Conservation (phyloP, 1,140 invertebrate species). For the Drosophila fuyamai region DNA sequence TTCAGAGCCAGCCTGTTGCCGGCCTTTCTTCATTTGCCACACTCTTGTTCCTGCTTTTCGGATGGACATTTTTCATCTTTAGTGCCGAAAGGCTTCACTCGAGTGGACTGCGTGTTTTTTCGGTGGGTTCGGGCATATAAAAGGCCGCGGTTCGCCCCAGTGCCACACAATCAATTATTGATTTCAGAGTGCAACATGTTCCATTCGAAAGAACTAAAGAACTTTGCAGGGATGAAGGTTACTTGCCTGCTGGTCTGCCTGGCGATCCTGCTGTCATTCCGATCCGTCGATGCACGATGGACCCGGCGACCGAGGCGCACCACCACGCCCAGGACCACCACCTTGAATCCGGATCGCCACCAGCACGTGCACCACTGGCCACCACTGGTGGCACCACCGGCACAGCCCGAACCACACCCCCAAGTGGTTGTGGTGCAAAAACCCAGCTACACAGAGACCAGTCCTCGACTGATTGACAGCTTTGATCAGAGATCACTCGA, state of each 20-base stretch:
- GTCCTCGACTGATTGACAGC: slow-evolving; percentile 48
- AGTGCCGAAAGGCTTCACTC: slow-evolving; percentile 45
- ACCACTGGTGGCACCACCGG: slow-evolving; percentile 43
- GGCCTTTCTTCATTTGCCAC: slow-evolving; percentile 23
- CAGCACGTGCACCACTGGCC: slow-evolving; percentile 60
- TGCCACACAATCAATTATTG: slow-evolving; percentile 64
- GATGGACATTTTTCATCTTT: slow-evolving; percentile 47
- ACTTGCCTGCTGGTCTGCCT: slow-evolving; percentile 9
- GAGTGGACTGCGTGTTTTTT: slow-evolving; percentile 22
- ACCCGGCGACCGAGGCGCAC: slow-evolving; percentile 42
- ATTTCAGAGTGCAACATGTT: slow-evolving; percentile 36
- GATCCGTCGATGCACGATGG: slow-evolving; percentile 34
- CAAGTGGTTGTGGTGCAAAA: slow-evolving; percentile 1
- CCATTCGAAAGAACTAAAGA: background rate
- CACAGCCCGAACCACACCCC: background rate
- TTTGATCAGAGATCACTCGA: slow-evolving; percentile 56
- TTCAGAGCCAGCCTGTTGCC: slow-evolving; percentile 40
- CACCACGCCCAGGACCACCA: slow-evolving; percentile 40
- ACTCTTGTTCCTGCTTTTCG: slow-evolving; percentile 2
- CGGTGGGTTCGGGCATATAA: slow-evolving; percentile 40
- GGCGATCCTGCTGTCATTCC: background rate
- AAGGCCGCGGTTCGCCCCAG: slow-evolving; percentile 28
- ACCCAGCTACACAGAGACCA: background rate
- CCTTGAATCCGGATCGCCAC: slow-evolving; percentile 26
- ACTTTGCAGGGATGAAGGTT: background rate